Evolutionary conservation across 2,113 vertebrate species (phyloP), one percentile per base, ranked within the genome.

Genomic region (Puntigrus tetrazona): DNA sequence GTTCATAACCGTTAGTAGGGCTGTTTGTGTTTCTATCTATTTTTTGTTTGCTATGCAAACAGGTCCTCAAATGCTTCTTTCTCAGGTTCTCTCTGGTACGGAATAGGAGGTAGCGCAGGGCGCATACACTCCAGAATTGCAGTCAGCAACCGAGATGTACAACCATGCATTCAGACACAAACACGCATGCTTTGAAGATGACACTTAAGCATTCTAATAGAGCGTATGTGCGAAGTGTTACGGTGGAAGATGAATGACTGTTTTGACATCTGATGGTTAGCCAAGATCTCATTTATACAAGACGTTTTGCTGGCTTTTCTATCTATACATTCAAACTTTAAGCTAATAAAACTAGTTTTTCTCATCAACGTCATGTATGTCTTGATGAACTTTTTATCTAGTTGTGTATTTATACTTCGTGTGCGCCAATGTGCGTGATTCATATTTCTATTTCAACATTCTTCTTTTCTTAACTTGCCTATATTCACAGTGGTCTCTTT

Each of bases 141-240:
- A 72, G 82, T 84, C 57, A 76, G 27, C 57, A 77, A 47, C 81
- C 20, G 76, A 78, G 76, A 61, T 78, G 55, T 55, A 61, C 31
- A 41, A 25, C 14, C 55, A 78, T 6, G 7, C 74, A 47, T n/a
- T 2, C 31, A n/a, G 29, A 36, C 18, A 34, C 29, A 76, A 25
- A 29, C 18, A 81, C 69, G 55, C 20, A 34, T 14, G 76, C 76
- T 25, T 38, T 78, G 27, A 78, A 55, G 20, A 22, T 55, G 52
- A 9, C 52, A 55, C 52, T 55, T 22, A 55, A 55, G 52, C 52
- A 55, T 7, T 55, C 52, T 41, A 41, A 8, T 20, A 55, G 52
- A 22, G 18, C n/a, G n/a, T 8, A 9, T 3, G 50, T 43, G n/a
- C 50, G 75, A 55, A 34, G 50, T 41, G 11, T 59, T n/a, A n/a